Conservation (phyloP, 2,797 vertebrate species). For the Coracias cyanogaster region DNA sequence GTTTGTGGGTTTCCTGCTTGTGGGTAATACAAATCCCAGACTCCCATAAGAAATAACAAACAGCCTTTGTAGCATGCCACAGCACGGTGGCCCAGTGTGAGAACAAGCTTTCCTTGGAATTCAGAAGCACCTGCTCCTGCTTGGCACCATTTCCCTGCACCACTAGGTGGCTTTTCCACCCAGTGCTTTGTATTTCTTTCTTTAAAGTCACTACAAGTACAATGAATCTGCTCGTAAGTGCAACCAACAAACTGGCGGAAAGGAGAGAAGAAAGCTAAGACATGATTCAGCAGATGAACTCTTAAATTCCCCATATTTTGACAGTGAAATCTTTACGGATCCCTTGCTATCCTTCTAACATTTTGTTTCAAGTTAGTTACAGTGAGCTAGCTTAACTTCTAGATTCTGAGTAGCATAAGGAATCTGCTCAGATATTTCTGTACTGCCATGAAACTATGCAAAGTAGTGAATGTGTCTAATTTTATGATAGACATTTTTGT, state of each 20-base stretch:
- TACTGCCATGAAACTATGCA: neutral
- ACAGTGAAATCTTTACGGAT: neutral
- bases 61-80: neutral
- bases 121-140: neutral
- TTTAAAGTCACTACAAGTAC: neutral
- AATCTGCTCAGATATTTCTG: neutral
- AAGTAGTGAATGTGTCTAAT: neutral
- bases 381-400: neutral
- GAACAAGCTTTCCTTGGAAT: neutral
- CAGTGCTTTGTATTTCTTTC: neutral
- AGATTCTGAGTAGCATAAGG: neutral
- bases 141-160: neutral
- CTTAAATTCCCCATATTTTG: neutral
- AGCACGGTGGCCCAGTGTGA: neutral
- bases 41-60: neutral
- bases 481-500: neutral
- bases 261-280: neutral
- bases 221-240: neutral
- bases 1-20: neutral
- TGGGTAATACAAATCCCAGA: neutral
- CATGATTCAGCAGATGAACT: neutral
- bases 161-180: conserved; percentile 59
- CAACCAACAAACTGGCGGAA: neutral
- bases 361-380: neutral
- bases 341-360: neutral